Percentiles rank a stretch among this genome's conserved stretches.
phyloP scores from a whole-genome alignment of 1,140 invertebrate species.

The Alviniconcha marisindica region DNA sequence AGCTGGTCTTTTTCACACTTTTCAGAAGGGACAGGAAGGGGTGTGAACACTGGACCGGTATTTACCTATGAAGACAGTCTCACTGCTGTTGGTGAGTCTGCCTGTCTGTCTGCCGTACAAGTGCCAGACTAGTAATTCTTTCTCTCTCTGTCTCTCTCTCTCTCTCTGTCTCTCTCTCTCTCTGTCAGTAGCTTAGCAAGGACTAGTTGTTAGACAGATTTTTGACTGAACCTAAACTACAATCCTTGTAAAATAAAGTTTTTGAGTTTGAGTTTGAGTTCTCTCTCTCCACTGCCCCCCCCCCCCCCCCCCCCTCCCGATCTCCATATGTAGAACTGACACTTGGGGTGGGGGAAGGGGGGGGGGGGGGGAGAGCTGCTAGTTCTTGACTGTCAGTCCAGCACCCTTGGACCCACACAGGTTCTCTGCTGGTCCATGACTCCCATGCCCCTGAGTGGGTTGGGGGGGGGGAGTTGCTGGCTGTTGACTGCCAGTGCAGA shows the following conservation, averaged over 20 bases:
- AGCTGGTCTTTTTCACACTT: neutral
- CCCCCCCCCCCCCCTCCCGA: neutral
- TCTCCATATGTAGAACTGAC: neutral
- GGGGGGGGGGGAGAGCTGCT: neutral
- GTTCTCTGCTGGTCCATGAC: no score
- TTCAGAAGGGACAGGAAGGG: neutral
- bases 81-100: constrained; percentile 18
- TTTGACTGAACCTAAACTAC: neutral
- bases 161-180: neutral
- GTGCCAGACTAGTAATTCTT: neutral
- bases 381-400: neutral
- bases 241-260: neutral
- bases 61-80: constrained; percentile 38
- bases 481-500: no score
- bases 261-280: neutral
- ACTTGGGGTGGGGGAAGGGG: neutral
- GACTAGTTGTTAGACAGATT: neutral
- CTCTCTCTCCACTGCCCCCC: neutral
- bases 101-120: neutral
- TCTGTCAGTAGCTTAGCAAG: neutral
- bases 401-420: neutral
- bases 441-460: no score
- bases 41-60: neutral
- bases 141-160: neutral
- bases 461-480: no score